Evolutionary conservation across 2,888 invertebrate species (phyloP).

Genomic region (Epinotia demarniana): DNA sequence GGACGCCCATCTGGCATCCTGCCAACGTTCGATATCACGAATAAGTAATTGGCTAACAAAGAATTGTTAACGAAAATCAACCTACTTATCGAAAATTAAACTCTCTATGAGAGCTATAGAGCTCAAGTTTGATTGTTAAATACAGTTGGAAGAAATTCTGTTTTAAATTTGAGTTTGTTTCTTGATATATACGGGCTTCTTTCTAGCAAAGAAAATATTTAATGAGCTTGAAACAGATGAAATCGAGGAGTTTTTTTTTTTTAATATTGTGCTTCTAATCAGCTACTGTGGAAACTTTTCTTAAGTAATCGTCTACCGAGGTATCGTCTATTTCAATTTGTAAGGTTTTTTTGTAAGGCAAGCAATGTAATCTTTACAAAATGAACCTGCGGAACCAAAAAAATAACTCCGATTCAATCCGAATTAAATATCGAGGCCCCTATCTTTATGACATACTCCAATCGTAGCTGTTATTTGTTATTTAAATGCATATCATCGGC

Average conservation of each 20-base stretch:
- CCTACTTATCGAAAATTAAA: neutral
- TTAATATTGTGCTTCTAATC: neutral
- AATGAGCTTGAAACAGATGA: conserved; percentile 16
- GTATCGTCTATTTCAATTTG: no score
- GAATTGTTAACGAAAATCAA: conserved; percentile 33
- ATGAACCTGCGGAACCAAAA: no score
- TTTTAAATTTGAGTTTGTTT: conserved; percentile 20
- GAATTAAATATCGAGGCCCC: no score
- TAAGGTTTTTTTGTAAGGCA: no score
- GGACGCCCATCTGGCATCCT: conserved; percentile 32
- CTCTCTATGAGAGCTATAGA: neutral
- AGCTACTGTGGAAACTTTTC: neutral
- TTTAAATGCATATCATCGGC: no score
- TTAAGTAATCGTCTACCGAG: no score
- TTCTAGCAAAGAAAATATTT: conserved; percentile 13
- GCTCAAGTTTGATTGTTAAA: neutral
- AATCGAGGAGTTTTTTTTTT: neutral
- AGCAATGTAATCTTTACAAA: no score
- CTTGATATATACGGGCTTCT: conserved; percentile 21
- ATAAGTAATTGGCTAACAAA: conserved; percentile 41
- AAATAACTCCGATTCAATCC: no score
- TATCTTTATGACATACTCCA: no score
- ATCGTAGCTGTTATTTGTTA: no score
- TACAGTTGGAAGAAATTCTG: conserved; percentile 1
- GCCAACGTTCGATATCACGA: conserved; percentile 38